phyloP scores from a whole-genome alignment of 2,888 invertebrate species.

The Netelia melanura region DNA sequence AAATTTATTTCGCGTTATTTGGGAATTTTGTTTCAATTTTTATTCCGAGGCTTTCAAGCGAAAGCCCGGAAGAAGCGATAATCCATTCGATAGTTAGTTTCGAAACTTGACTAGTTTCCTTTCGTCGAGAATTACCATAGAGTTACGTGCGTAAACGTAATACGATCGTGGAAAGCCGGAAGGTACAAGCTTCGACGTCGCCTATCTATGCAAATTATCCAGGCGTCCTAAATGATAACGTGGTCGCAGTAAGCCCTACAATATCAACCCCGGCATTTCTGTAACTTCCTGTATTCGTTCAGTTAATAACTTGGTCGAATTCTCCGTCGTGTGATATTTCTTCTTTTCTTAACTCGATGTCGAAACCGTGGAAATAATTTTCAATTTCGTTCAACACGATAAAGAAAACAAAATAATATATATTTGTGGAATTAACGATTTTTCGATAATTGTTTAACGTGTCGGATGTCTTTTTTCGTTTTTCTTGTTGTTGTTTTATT shows the following conservation, averaged over 20 bases:
- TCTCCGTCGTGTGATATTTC: not conserved
- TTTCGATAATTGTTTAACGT: not conserved
- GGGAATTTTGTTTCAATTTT: not conserved
- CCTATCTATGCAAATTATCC: slow-evolving; percentile 78
- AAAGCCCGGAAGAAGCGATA: not conserved
- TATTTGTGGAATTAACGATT: slow-evolving; percentile 16
- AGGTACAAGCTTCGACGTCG: slow-evolving; percentile 65
- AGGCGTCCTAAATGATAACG: slow-evolving; percentile 45
- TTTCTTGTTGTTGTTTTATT: not conserved
- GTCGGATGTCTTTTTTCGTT: slow-evolving; percentile 14
- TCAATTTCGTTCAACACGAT: not conserved
- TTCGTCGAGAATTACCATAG: slow-evolving; percentile 71
- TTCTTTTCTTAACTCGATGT: too few species aligned
- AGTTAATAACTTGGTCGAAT: not conserved
- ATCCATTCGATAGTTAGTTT: slow-evolving; percentile 17
- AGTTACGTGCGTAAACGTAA: slow-evolving; percentile 74
- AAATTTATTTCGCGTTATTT: not conserved
- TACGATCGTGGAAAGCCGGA: slow-evolving; percentile 67
- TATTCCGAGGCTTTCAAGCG: not conserved
- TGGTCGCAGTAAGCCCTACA: not conserved
- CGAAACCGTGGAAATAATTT: too few species aligned
- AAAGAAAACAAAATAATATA: slow-evolving; percentile 31
- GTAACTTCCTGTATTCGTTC: not conserved
- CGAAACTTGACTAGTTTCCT: slow-evolving; percentile 25
- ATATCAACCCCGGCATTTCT: not conserved